Evolutionary conservation across 2,888 invertebrate genomes (phyloP).

Genomic region (Tanytarsus gracilentus): DNA sequence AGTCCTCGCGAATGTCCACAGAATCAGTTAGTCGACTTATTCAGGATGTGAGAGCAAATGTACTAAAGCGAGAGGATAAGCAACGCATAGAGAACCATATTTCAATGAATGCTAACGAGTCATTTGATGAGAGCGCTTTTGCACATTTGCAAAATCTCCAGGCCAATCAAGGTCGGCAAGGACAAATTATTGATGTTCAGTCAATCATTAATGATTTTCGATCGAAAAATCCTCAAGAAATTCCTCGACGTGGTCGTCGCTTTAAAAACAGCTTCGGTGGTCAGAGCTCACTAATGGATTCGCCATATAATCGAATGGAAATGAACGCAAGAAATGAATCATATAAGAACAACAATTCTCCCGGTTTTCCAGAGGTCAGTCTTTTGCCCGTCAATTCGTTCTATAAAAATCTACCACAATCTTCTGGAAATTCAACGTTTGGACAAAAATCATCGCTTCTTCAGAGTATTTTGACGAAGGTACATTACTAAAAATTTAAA

Average conservation of each 20-base stretch:
- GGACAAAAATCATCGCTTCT: slow-evolving; percentile 53
- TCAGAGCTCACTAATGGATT: slow-evolving; percentile 35
- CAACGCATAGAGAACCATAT: neutral
- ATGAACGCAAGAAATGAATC: neutral
- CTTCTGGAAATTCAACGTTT: neutral
- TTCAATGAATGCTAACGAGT: neutral
- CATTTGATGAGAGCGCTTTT: neutral
- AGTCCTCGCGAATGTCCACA: neutral
- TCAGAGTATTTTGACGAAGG: slow-evolving; percentile 70
- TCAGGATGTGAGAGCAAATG: slow-evolving; percentile 8
- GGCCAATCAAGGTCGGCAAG: slow-evolving; percentile 50
- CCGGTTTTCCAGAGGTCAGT: slow-evolving; percentile 63
- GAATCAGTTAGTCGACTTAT: slow-evolving; percentile 18
- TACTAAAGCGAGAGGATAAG: slow-evolving; percentile 1
- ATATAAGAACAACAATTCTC: neutral
- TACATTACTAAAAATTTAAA: slow-evolving; percentile 32
- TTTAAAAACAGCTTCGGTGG: slow-evolving; percentile 49
- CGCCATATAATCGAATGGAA: slow-evolving; percentile 36
- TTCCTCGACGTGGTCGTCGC: slow-evolving; percentile 57
- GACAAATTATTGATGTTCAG: slow-evolving; percentile 71
- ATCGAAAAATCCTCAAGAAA: slow-evolving; percentile 63
- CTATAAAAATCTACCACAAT: neutral
- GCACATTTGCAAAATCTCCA: neutral
- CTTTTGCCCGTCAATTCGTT: slow-evolving; percentile 57
- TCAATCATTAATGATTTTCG: slow-evolving; percentile 74